A percentile compares a stretch with the other conserved stretches of the same genome.
These are phyloP conservation scores for Tetramorium alpestre DNA, from an alignment of 1,140 invertebrate species.

Conservation along the genomic window DNA sequence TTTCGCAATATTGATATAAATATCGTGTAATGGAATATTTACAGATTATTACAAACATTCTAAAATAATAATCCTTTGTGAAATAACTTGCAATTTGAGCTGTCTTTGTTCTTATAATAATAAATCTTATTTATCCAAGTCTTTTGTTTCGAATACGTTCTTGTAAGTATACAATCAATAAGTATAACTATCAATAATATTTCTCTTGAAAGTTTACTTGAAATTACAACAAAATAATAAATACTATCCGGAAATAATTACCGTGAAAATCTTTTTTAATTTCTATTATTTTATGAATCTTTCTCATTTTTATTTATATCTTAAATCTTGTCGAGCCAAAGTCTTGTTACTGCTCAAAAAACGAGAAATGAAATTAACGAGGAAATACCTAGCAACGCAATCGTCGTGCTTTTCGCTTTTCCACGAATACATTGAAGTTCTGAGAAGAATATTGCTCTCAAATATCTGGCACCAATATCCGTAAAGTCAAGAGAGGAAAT, in stretches of 20 bases:
- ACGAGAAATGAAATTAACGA: background rate
- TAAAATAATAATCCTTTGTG: background rate
- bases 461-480: conserved; percentile 20
- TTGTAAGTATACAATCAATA: background rate
- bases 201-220: background rate
- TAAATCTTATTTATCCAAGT: background rate
- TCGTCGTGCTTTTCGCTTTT: background rate
- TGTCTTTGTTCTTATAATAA: background rate
- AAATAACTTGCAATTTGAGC: background rate
- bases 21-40: background rate
- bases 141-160: background rate
- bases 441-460: conserved; percentile 18
- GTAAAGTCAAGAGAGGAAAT: background rate
- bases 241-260: background rate
- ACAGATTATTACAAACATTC: background rate
- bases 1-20: background rate
- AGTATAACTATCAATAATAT: background rate
- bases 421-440: background rate
- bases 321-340: background rate
- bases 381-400: background rate
- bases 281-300: conserved; percentile 8
- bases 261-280: background rate
- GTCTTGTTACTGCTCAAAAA: background rate
- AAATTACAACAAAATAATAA: background rate
- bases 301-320: background rate